phyloP scores from a whole-genome alignment of 2,888 invertebrate genomes.

The Hypselothyrea guttata region DNA sequence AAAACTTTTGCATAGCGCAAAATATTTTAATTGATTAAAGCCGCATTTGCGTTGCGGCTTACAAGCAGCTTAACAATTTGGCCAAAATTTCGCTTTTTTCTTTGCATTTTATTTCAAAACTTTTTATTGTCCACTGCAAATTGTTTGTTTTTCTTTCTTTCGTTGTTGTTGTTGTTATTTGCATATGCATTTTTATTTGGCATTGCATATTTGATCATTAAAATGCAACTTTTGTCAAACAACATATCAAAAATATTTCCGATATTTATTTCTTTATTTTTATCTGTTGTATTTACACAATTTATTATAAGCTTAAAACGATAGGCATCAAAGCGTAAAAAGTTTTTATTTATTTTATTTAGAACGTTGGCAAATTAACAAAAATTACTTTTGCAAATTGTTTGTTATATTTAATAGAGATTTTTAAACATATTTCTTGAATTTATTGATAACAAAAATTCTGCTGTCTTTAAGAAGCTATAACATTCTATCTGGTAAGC shows the following conservation, averaged over 20 bases:
- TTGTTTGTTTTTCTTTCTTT: neutral
- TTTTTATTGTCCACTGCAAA: neutral
- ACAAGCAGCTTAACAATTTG: constrained; percentile 68
- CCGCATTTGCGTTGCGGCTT: constrained; percentile 75
- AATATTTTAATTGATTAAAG: constrained; percentile 78
- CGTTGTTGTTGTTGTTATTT: constrained; percentile 23
- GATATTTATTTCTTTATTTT: neutral
- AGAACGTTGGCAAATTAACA: too few species aligned
- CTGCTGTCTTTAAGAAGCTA: too few species aligned
- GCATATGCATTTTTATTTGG: constrained; percentile 31
- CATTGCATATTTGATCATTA: constrained; percentile 53
- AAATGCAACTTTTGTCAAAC: constrained; percentile 33
- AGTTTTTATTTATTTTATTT: too few species aligned
- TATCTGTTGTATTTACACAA: constrained; percentile 10
- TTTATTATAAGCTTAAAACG: too few species aligned
- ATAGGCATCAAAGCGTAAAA: too few species aligned
- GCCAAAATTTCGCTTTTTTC: constrained; percentile 37
- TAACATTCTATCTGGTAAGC: too few species aligned
- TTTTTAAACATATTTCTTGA: too few species aligned
- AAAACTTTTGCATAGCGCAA: constrained; percentile 56
- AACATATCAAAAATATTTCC: neutral
- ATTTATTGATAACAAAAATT: too few species aligned
- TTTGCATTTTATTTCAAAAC: constrained; percentile 10
- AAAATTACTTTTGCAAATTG: too few species aligned
- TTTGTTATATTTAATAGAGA: too few species aligned